Evolutionary conservation across 2,113 vertebrate genomes (phyloP).

Genomic region (Rhynchomys soricoides): DNA sequence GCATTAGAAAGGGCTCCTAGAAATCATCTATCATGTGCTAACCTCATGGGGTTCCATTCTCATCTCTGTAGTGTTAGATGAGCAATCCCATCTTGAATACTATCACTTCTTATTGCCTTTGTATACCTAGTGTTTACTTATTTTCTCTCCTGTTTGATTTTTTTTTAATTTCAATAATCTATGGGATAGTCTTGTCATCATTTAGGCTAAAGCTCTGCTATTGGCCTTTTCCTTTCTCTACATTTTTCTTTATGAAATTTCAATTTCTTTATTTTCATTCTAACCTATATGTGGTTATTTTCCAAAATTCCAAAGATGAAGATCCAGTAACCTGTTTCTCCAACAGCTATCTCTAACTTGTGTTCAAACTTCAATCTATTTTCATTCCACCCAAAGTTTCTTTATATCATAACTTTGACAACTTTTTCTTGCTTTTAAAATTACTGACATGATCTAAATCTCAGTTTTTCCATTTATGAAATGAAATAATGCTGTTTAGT

Average conservation of each 20-base stretch:
- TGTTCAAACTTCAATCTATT: neutral
- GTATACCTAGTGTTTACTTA: neutral
- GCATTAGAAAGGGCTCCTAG: neutral
- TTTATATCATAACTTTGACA: neutral
- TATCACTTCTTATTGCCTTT: neutral
- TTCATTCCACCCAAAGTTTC: neutral
- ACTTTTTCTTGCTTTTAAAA: slow-evolving; percentile 24
- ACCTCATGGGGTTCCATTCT: neutral
- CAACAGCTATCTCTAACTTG: neutral
- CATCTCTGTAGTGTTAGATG: neutral
- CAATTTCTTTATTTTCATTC: neutral
- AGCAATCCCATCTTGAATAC: neutral
- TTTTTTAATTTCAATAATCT: neutral
- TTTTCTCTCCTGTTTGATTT: neutral
- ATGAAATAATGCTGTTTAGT: slow-evolving; percentile 22
- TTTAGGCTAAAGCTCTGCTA: neutral
- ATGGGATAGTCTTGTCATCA: neutral
- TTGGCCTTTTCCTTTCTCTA: neutral
- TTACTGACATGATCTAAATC: neutral
- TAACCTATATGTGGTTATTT: neutral
- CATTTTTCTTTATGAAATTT: neutral
- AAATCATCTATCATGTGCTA: neutral
- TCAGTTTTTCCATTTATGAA: slow-evolving; percentile 42
- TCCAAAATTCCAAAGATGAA: neutral
- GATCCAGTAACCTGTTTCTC: neutral